Conservation (phyloP, 2,113 vertebrate species). For the Atrichornis clamosus region DNA sequence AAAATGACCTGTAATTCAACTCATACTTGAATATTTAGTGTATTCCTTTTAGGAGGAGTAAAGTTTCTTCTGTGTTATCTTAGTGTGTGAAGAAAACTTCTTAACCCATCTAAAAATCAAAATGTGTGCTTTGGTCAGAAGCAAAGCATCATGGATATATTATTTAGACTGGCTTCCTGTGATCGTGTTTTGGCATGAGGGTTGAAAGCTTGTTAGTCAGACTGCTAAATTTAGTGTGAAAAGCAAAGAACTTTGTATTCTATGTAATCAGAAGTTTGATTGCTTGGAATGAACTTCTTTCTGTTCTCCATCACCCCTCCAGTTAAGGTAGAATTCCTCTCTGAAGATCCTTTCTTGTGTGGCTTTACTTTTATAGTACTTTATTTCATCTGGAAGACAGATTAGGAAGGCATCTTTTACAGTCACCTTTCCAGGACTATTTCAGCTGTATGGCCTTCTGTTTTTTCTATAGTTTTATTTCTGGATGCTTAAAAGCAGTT, state of each 20-base stretch:
- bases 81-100: neutral
- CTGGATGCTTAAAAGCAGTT: neutral
- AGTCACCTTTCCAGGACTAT: neutral
- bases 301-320: neutral
- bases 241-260: neutral
- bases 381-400: neutral
- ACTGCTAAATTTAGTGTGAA: neutral
- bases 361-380: neutral
- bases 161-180: neutral
- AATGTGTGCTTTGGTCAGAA: neutral
- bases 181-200: neutral
- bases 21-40: neutral
- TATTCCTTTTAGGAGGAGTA: neutral
- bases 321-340: neutral
- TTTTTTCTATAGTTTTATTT: neutral
- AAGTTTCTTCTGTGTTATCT: neutral
- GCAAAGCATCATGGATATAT: neutral
- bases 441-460: neutral
- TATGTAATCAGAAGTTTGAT: neutral
- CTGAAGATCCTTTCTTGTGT: neutral
- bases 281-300: neutral
- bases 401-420: neutral
- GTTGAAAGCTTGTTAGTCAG: neutral
- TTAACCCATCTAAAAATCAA: neutral
- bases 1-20: neutral